A percentile compares a stretch with the other conserved stretches of the same genome.
Conservation (phyloP, 2,797 vertebrate genomes). For the Anniella stebbinsi region DNA sequence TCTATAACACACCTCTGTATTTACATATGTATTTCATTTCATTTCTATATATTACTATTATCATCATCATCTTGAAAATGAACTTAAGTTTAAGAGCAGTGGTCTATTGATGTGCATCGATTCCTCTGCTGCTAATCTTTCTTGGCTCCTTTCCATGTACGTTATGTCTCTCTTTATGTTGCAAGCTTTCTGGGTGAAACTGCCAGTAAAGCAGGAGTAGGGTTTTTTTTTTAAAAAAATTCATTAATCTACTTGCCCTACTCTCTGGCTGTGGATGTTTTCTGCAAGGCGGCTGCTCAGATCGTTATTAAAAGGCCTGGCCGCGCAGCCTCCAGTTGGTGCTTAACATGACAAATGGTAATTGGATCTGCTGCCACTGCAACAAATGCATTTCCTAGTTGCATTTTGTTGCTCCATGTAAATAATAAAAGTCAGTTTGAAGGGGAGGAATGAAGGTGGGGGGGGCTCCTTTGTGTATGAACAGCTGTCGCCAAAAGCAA, state of each 20-base stretch:
- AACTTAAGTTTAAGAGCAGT: no score
- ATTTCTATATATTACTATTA: no score
- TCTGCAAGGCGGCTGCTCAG: background rate
- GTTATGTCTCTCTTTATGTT: background rate
- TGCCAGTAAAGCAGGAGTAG: no score
- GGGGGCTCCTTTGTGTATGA: background rate
- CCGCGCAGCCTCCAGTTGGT: background rate
- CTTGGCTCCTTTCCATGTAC: background rate
- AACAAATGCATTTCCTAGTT: slow-evolving; percentile 7
- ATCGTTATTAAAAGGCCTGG: background rate
- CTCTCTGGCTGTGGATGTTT: background rate
- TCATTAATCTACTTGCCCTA: no score
- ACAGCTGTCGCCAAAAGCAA: background rate
- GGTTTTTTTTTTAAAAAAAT: background rate
- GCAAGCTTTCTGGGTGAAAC: no score
- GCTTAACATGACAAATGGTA: slow-evolving; percentile 1
- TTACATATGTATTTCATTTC: no score
- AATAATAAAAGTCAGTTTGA: slow-evolving; percentile 14
- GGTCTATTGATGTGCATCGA: no score
- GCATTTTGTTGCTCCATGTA: slow-evolving; percentile 11
- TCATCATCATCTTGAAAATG: no score
- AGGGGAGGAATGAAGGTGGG: background rate
- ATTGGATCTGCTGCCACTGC: background rate
- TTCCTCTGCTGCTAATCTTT: no score
- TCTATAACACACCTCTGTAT: no score